Percentiles rank a stretch among this genome's conserved stretches.
These are phyloP conservation scores for Leucoptera coffeella DNA, from an alignment of 2,888 invertebrate species.

Conservation along the genomic window DNA sequence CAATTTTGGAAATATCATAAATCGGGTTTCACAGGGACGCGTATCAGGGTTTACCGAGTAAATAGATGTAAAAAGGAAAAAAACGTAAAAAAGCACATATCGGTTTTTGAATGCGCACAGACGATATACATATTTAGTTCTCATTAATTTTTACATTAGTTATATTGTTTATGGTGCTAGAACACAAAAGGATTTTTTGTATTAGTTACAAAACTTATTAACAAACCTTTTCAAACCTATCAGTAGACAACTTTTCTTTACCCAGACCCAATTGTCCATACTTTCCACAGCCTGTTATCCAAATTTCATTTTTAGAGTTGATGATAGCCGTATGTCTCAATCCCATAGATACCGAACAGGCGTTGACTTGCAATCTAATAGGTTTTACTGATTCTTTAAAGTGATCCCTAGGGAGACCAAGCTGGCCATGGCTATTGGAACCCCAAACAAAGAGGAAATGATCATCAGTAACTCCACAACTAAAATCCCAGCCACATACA, in stretches of 20 bases:
- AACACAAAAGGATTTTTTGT: no score
- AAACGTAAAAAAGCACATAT: no score
- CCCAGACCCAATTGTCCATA: constrained; percentile 64
- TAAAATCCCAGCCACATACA: constrained; percentile 78
- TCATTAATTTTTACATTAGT: no score
- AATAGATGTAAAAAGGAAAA: no score
- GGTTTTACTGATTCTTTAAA: constrained; percentile 27
- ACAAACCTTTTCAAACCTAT: constrained; percentile 46
- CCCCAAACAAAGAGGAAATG: constrained; percentile 76
- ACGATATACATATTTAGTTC: no score
- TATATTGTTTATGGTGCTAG: no score
- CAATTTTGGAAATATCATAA: no score
- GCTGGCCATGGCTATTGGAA: constrained; percentile 70
- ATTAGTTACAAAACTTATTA: no score
- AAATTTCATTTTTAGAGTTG: constrained; percentile 55
- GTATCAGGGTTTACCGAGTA: no score
- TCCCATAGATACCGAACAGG: constrained; percentile 59
- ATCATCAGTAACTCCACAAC: constrained; percentile 64
- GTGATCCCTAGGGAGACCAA: constrained; percentile 57
- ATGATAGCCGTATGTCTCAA: constrained; percentile 62
- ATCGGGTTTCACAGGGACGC: no score
- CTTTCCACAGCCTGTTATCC: constrained; percentile 60
- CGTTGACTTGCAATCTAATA: constrained; percentile 36
- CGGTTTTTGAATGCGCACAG: no score
- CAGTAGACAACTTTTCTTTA: constrained; percentile 18